phyloP scores from a whole-genome alignment of 1,140 invertebrate species.

The Zaprionus tsacasi region DNA sequence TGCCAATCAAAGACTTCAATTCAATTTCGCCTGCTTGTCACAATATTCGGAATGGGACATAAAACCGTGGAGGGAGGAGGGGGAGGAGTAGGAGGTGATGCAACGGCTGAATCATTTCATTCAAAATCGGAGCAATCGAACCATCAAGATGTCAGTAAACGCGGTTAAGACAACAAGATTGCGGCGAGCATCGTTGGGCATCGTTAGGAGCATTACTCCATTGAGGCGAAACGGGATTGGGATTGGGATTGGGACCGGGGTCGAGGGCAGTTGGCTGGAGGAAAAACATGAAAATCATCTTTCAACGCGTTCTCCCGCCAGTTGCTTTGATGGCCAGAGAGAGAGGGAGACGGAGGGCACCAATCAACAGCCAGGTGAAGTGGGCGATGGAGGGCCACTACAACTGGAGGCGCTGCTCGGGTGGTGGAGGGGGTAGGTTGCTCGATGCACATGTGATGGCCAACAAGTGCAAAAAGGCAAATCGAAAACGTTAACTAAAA shows the following conservation, averaged over 20 bases:
- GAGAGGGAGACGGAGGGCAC: neutral
- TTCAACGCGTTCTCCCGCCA: slow-evolving; percentile 69
- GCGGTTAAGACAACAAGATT: slow-evolving; percentile 79
- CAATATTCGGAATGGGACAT: slow-evolving; percentile 67
- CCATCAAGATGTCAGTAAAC: slow-evolving; percentile 78
- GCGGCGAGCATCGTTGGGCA: slow-evolving; percentile 48
- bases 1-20: slow-evolving; percentile 76
- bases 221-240: slow-evolving; percentile 19
- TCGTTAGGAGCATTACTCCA: slow-evolving; percentile 66
- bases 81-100: slow-evolving; percentile 57
- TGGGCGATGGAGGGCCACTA: slow-evolving; percentile 23
- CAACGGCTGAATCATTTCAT: slow-evolving; percentile 57
- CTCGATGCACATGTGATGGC: slow-evolving; percentile 22
- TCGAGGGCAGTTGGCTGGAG: slow-evolving; percentile 29
- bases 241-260: neutral
- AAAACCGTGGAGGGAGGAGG: slow-evolving; percentile 58
- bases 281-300: slow-evolving; percentile 83
- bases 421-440: neutral
- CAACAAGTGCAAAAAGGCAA: slow-evolving; percentile 65
- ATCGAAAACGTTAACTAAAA: slow-evolving; percentile 38
- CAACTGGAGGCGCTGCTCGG: slow-evolving; percentile 9
- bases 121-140: slow-evolving; percentile 79
- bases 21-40: slow-evolving; percentile 68
- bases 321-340: slow-evolving; percentile 34
- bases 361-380: slow-evolving; percentile 53